A percentile compares a stretch with the other conserved stretches of the same genome.
These are phyloP conservation scores for Bubo bubo DNA, from an alignment of 2,113 vertebrate genomes.

Conservation along the genomic window DNA sequence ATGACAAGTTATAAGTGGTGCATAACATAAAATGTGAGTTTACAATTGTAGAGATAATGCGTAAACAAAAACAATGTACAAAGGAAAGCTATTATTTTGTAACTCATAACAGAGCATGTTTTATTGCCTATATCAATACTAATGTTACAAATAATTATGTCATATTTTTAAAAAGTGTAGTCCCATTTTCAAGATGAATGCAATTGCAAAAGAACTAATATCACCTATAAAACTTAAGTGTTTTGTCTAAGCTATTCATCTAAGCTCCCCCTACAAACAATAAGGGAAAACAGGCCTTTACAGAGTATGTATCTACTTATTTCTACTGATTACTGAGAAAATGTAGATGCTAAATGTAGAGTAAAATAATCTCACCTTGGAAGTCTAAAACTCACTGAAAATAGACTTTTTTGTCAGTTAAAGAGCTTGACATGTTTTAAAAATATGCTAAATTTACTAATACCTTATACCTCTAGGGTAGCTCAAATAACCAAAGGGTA, in stretches of 20 bases:
- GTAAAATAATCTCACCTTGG: not conserved
- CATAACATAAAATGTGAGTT: not conserved
- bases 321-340: not conserved
- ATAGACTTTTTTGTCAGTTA: not conserved
- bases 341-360: not conserved
- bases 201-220: not conserved
- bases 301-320: not conserved
- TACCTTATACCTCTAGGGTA: not conserved
- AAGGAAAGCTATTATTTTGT: not conserved
- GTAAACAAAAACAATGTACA: not conserved
- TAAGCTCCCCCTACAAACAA: not conserved
- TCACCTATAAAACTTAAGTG: not conserved
- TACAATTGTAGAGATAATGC: not conserved
- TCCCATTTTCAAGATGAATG: not conserved
- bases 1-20: rapidly evolving
- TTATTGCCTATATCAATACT: not conserved
- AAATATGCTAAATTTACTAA: not conserved
- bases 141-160: not conserved
- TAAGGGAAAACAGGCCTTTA: not conserved
- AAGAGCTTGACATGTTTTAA: not conserved
- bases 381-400: not conserved
- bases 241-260: not conserved
- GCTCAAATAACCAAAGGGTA: not conserved
- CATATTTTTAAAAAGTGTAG: not conserved
- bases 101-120: not conserved